A percentile compares a stretch with the other conserved stretches of the same genome.
phyloP scores from a whole-genome alignment of 2,888 invertebrate species.

The Stegana nigrithorax region DNA sequence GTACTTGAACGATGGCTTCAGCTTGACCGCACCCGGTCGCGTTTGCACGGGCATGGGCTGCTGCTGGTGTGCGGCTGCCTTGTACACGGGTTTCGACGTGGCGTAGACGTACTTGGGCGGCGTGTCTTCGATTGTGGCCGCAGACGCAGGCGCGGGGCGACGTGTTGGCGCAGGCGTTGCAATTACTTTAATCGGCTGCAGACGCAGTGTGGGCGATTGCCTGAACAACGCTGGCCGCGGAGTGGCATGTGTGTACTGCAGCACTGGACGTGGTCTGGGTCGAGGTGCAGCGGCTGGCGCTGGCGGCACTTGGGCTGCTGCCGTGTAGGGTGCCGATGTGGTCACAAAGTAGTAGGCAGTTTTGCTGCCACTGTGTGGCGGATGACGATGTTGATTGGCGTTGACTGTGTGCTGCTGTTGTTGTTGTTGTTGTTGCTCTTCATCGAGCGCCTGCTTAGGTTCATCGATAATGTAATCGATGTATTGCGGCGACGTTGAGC shows the following conservation, averaged over 20 bases:
- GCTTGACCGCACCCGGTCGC: constrained; percentile 43
- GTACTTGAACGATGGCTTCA: constrained; percentile 56
- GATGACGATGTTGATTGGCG: too few species aligned
- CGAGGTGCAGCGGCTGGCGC: constrained; percentile 46
- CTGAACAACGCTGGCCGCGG: constrained; percentile 24
- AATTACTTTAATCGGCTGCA: constrained; percentile 40
- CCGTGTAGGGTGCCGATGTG: constrained; percentile 48
- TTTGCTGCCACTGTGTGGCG: constrained; percentile 37
- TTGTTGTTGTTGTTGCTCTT: constrained; percentile 37
- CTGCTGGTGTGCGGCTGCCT: constrained; percentile 32
- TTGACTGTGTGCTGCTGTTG: not conserved
- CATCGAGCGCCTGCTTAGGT: constrained; percentile 63
- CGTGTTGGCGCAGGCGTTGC: constrained; percentile 24
- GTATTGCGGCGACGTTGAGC: constrained; percentile 46
- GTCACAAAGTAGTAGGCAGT: constrained; percentile 57
- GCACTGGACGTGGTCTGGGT: constrained; percentile 57
- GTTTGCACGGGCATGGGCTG: constrained; percentile 31
- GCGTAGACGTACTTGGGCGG: constrained; percentile 48
- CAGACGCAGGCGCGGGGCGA: constrained; percentile 28
- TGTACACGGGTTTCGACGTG: constrained; percentile 30
- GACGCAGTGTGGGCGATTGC: constrained; percentile 19
- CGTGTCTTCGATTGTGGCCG: constrained; percentile 45
- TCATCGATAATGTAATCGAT: constrained; percentile 63
- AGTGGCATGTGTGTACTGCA: constrained; percentile 33
- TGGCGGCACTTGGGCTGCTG: constrained; percentile 21